Evolutionary conservation across 2,113 vertebrate species (phyloP), one percentile per base, ranked within the genome.

Genomic region (Tapirus terrestris): DNA sequence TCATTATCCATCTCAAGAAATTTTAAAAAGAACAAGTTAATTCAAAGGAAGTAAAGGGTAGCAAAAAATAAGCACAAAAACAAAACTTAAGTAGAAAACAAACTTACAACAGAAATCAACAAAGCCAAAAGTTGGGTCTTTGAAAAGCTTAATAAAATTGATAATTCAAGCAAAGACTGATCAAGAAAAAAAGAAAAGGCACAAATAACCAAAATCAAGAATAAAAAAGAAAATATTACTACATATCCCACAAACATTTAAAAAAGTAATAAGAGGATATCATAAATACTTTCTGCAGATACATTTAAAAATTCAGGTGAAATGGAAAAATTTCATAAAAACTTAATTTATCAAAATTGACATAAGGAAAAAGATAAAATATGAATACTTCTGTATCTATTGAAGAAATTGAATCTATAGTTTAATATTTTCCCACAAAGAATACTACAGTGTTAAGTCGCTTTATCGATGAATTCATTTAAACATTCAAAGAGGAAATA

Each of bases 281-380:
- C 36, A 61, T 45, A 43, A 95, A 86, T 82, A 77, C 12, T 56
- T 70, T 72, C 23, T 60, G 12, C 21, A 83, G 63, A 83, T 45
- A 88, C 31, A 56, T 61, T 63, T 58, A 48, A 89, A 95, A 95
- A 79, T 70, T 87, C 48, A 94, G n/a, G 87, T 76, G 7, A 94
- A 88, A 68, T 43, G 2, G 56, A 20, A 67, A 96, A 91, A 51
- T 36, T n/a, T 6, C 5, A 45, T 61, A n/a, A 91, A 80, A 91
- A 61, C 2, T 58, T 86, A 67, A 82, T 56, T 93, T 89, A 81
- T 86, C n/a, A 87, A 95, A 95, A 83, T 13, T 20, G 51, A 72
- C 21, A 70, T 20, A 60, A 58, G 45, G 48, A 87, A 94, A 73
- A 90, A 45, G 48, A 61, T 18, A 67, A 65, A 84, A 21, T 75